Conservation (phyloP, 1,140 invertebrate species). For the Anastrepha ludens region DNA sequence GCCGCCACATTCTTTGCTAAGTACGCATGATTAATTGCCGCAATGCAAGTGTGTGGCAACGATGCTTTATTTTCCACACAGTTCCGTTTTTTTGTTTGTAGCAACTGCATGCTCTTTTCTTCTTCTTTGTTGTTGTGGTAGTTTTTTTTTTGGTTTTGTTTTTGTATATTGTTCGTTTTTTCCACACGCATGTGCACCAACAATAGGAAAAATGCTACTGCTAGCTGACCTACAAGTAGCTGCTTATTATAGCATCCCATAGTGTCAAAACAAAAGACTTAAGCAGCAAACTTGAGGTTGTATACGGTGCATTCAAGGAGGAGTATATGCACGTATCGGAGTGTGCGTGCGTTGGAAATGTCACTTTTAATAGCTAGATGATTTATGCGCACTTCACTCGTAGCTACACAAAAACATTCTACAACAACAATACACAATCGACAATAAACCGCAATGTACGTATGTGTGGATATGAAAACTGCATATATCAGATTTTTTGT, state of each 20-base stretch:
- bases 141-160: neutral
- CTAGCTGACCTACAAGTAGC: neutral
- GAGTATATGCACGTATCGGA: neutral
- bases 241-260: constrained; percentile 18
- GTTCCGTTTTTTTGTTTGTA: neutral
- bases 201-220: neutral
- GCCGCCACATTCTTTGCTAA: neutral
- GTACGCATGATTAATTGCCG: constrained; percentile 43
- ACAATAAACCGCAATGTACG: neutral
- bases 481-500: neutral
- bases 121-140: neutral
- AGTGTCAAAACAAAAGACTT: constrained; percentile 54
- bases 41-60: constrained; percentile 11
- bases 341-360: constrained; percentile 26
- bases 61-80: neutral
- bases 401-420: neutral
- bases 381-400: constrained; percentile 2
- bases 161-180: neutral
- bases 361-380: constrained; percentile 40
- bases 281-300: constrained; percentile 47
- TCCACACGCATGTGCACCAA: neutral
- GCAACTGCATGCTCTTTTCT: neutral
- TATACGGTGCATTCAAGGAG: neutral
- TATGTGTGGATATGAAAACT: neutral
- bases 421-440: neutral